Evolutionary conservation across 2,797 vertebrate species (phyloP), one percentile per base, ranked within the genome.

Genomic region (Lepilemur ruficaudatus): DNA sequence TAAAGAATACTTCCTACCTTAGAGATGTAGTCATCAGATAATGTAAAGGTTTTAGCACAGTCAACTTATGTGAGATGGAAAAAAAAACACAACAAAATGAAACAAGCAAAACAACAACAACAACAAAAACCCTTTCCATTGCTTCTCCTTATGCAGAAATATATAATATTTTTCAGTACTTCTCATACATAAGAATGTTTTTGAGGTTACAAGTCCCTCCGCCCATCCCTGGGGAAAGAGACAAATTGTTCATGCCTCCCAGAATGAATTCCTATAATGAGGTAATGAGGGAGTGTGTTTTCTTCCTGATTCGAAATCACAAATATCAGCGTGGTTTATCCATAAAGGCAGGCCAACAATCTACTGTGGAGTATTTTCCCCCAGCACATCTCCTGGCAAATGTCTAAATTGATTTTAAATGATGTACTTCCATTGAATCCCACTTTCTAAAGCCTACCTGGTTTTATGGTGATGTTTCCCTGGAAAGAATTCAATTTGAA

Each of bases 221-320:
- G 35, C 97, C 94, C 93, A 94, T 96, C 93, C 94, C 67, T 28
- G 67, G 93, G 88, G 94, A 95, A 69, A 92, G 46, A 92, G 73
- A 63, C 35, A 69, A 94, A 92, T 50, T 43, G 73, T 75, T 35
- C 30, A 0, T 88, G 87, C 11, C 93, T 97, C 81, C 94, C 76
- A 41, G 78, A 96, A 94, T 94, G 97, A 87, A 95, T 94, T 96
- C 89, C 86, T 96, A 17, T 59, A 79, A 96, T 97, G 96, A 97
- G 93, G 94, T 89, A 96, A 97, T 95, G 91, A 92, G 87, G 87
- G 89, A 94, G 89, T 93, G 86, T 69, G 41, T 79, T 95, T 97
- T 96, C 65, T 91, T 92, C 93, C 80, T 95, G 70, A 90, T 96
- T 92, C 67, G 88, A 96, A 96, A 94, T 96, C 79, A 92, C 83